A percentile compares a stretch with the other conserved stretches of the same genome.
phyloP scores from a whole-genome alignment of 2,888 invertebrate genomes.

The Meganola albula region DNA sequence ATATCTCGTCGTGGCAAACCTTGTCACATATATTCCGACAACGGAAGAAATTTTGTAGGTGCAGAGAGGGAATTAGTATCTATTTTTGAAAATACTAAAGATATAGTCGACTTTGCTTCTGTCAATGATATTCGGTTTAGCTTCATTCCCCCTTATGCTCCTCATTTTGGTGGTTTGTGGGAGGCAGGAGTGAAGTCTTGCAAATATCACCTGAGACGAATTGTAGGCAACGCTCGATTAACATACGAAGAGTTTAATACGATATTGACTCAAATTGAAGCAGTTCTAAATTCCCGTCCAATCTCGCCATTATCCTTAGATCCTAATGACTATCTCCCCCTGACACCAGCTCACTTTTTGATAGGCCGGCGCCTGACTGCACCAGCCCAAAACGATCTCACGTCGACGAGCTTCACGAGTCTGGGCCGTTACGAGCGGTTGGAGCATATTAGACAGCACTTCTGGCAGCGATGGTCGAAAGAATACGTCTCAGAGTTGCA shows the following conservation, averaged over 20 bases:
- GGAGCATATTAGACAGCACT: conserved; percentile 13
- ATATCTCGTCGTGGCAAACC: conserved; percentile 11
- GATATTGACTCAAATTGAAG: conserved; percentile 15
- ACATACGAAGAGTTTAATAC: conserved; percentile 8
- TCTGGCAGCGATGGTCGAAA: conserved; percentile 19
- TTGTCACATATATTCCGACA: conserved; percentile 7
- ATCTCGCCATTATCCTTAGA: conserved; percentile 20
- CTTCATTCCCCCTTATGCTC: conserved; percentile 7
- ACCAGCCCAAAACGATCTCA: not conserved
- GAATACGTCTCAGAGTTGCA: conserved; percentile 25
- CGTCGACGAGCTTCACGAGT: not conserved
- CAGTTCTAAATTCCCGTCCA: conserved; percentile 24
- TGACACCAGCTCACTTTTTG: conserved; percentile 23
- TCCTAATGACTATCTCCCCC: conserved; percentile 18
- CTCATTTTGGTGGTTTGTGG: conserved; percentile 8
- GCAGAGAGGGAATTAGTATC: conserved; percentile 3
- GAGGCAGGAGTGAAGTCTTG: conserved; percentile 1
- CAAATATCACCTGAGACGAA: conserved; percentile 1
- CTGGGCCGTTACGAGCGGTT: conserved; percentile 10
- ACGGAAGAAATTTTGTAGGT: conserved; percentile 8
- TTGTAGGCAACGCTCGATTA: conserved; percentile 5
- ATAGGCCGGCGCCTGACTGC: conserved; percentile 16
- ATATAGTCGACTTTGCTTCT: conserved; percentile 6
- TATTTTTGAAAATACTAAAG: not conserved
- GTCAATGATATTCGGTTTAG: conserved; percentile 3